These are phyloP conservation scores for Monomorium pharaonis DNA, from an alignment of 1,140 invertebrate species.

Conservation along the genomic window DNA sequence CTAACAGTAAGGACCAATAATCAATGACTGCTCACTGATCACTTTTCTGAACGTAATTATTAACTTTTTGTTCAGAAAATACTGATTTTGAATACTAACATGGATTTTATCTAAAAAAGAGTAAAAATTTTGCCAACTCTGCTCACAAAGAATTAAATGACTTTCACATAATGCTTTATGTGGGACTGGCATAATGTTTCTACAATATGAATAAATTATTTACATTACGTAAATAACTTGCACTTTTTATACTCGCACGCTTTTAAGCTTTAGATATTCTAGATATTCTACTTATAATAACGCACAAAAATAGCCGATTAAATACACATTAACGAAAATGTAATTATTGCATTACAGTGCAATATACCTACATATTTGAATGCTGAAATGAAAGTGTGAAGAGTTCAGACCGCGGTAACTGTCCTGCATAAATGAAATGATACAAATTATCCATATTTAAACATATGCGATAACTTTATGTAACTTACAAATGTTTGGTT, in stretches of 20 bases:
- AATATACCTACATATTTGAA: slow-evolving; percentile 6
- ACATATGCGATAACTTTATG: not conserved
- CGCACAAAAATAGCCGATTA: not conserved
- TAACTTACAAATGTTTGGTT: not conserved
- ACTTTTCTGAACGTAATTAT: no score
- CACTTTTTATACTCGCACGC: not conserved
- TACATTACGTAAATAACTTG: not conserved
- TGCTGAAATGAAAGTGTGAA: slow-evolving; percentile 16
- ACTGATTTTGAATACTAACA: no score
- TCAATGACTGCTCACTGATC: no score
- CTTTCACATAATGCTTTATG: not conserved
- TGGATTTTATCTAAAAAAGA: no score
- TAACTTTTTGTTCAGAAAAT: no score
- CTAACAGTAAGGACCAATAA: no score
- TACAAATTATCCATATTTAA: not conserved
- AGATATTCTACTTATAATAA: not conserved
- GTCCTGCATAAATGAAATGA: not conserved
- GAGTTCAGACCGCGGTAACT: slow-evolving; percentile 18
- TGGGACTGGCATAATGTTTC: not conserved
- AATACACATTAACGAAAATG: slow-evolving; percentile 10
- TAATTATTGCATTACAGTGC: slow-evolving; percentile 37
- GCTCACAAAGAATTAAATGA: not conserved
- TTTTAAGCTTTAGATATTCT: not conserved
- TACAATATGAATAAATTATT: not conserved
- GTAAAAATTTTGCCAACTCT: no score